Evolutionary conservation across 2,797 vertebrate genomes (phyloP), one percentile per base, ranked within the genome.

Genomic region (Darevskia nairensis): DNA sequence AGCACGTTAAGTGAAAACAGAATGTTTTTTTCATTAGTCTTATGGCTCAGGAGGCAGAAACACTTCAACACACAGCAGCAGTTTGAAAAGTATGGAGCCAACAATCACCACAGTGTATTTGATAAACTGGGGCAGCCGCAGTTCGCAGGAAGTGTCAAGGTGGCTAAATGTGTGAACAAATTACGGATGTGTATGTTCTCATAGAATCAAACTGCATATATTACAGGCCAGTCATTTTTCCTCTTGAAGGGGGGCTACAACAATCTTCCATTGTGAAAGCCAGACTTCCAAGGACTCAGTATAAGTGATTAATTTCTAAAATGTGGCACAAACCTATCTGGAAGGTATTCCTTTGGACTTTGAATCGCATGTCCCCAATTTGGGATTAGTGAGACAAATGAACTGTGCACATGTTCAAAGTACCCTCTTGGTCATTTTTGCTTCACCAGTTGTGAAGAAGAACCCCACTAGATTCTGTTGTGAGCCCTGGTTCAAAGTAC

Each of bases 121-220:
- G 41, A 66, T 74, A 74, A 80, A 64, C 5, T 5, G 46, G 23
- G 68, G 17, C 32, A 66, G 80, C 15, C 21, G 21, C 9, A 15
- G 84, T 82, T 82, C 50, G 59, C 82, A 59, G 50, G 82, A 84
- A 80, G 46, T 72, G 66, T 4, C 27, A 25, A 35, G 75, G 78
- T 10, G 32, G 29, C 29, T 25, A 71, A 79, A 84, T 78, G 27
- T 84, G 41, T 79, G 82, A 88, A 79, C 46, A 83, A 9, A 21
- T n/a, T 61, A 41, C 9, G 61, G 35, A 71, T 72, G 41, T 85
- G 9, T 72, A 25, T 74, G 86, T 71, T 80, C 78, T 74, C 46
- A 41, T 80, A 25, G 13, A 81, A 64, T 76, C 11, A 50, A 50
- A 77, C 39, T 46, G 74, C 44, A 78, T 66, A 80, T 61, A 86